Percentiles rank a stretch among this genome's conserved stretches.
These are phyloP conservation scores for Gnathonemus longibarbis DNA, from an alignment of 2,113 vertebrate genomes.

Conservation along the genomic window DNA sequence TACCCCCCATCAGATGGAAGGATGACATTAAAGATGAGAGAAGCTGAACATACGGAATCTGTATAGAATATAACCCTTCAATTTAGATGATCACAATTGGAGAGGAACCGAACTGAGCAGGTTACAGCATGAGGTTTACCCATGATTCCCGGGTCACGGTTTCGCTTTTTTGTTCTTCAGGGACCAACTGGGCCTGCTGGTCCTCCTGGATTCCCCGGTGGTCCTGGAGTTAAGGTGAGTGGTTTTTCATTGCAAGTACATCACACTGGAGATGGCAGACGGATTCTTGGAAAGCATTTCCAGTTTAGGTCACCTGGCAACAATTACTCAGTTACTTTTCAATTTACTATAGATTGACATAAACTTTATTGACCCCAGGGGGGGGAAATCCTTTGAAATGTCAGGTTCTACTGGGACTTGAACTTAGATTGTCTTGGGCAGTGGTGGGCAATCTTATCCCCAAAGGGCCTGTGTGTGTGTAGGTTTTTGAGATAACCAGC, in stretches of 20 bases:
- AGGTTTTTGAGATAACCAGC: not conserved
- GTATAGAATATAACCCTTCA: not conserved
- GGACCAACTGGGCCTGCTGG: constrained; percentile 91
- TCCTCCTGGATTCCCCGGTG: constrained; percentile 91
- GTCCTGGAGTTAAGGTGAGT: constrained; percentile 88
- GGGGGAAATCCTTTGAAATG: not conserved
- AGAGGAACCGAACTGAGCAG: not conserved
- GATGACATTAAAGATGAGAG: not conserved
- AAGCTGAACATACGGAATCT: not conserved
- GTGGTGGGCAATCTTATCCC: not conserved
- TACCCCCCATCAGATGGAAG: not conserved
- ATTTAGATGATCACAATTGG: not conserved
- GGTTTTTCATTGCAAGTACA: not conserved
- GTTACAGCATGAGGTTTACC: not conserved
- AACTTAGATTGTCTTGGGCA: not conserved
- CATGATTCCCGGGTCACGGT: not conserved
- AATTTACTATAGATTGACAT: not conserved
- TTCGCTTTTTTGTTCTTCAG: constrained; percentile 47
- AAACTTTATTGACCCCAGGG: not conserved
- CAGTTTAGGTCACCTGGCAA: not conserved
- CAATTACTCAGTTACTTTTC: not conserved
- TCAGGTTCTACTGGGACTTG: not conserved
- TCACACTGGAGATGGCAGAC: not conserved
- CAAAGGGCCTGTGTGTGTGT: not conserved
- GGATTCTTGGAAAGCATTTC: not conserved